Evolutionary conservation across 1,140 invertebrate species (phyloP).

Genomic region (Pygmarrhopalites habei): DNA sequence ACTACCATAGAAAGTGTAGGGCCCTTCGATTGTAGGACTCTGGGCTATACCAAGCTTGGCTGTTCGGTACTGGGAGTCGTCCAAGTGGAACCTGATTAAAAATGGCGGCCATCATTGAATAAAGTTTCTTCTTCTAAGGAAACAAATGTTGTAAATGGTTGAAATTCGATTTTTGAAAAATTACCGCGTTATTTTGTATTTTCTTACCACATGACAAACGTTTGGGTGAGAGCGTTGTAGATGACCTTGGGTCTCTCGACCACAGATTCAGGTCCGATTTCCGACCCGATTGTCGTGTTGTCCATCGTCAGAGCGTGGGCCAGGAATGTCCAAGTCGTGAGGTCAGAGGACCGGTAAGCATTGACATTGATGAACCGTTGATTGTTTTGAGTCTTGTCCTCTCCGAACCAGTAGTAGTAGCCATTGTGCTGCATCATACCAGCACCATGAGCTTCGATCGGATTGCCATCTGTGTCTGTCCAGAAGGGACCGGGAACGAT

Average conservation of each 20-base stretch:
- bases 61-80: constrained; percentile 52
- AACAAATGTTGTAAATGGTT: too few species aligned
- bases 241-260: constrained; percentile 18
- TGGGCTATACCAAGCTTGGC: constrained; percentile 50
- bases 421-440: not conserved
- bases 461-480: constrained; percentile 3
- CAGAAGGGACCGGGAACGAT: not conserved
- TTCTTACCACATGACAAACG: constrained; percentile 18
- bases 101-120: too few species aligned
- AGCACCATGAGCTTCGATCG: constrained; percentile 8
- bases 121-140: too few species aligned
- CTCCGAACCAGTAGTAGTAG: constrained; percentile 22
- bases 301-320: not conserved
- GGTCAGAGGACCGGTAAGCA: constrained; percentile 7
- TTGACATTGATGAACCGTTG: constrained; percentile 12
- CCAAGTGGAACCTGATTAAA: constrained; percentile 51
- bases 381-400: constrained; percentile 14
- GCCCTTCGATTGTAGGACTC: constrained; percentile 48
- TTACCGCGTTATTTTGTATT: too few species aligned
- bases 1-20: constrained; percentile 3
- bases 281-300: not conserved
- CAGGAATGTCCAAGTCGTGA: constrained; percentile 5
- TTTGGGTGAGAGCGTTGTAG: not conserved
- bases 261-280: constrained; percentile 10
- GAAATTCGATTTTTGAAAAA: too few species aligned